Conservation (phyloP, 2,797 vertebrate species). For the Gymnoscopelus braueri region DNA sequence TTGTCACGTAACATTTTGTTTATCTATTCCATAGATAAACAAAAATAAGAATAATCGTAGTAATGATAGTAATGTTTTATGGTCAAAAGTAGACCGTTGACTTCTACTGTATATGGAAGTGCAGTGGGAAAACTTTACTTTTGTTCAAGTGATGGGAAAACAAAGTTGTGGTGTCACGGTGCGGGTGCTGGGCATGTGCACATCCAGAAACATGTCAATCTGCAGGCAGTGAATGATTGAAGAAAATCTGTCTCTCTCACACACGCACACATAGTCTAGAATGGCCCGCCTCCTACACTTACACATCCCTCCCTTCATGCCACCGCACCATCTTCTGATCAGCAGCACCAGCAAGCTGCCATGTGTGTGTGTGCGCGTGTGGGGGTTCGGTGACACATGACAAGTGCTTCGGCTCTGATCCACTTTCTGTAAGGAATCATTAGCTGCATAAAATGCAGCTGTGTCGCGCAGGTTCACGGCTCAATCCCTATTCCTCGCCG, state of each 20-base stretch:
- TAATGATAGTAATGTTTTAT: too few relatives aligned
- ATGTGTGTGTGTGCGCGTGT: conserved; percentile 33
- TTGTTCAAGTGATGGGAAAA: conserved; percentile 37
- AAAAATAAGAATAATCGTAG: too few relatives aligned
- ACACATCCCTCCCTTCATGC: conserved; percentile 27
- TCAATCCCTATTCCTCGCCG: conserved; percentile 51
- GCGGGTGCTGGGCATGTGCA: conserved; percentile 23
- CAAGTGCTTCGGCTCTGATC: conserved; percentile 72
- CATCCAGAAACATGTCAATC: conserved; percentile 32
- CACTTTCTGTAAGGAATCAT: conserved; percentile 76
- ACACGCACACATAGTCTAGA: not conserved
- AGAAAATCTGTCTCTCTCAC: conserved; percentile 5
- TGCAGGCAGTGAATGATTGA: conserved; percentile 59
- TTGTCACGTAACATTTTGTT: too few relatives aligned
- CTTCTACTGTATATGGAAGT: conserved; percentile 36
- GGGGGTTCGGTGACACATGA: conserved; percentile 68
- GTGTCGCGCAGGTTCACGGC: conserved; percentile 67
- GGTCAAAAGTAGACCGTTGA: too few relatives aligned
- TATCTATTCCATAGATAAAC: too few relatives aligned
- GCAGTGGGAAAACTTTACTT: conserved; percentile 54
- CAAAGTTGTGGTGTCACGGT: conserved; percentile 46
- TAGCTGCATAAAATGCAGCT: conserved; percentile 69
- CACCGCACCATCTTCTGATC: conserved; percentile 56
- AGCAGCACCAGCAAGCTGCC: conserved; percentile 33
- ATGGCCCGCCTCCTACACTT: conserved; percentile 10